Conservation (phyloP, 2,888 invertebrate species). For the Caenorhabditis angaria region DNA sequence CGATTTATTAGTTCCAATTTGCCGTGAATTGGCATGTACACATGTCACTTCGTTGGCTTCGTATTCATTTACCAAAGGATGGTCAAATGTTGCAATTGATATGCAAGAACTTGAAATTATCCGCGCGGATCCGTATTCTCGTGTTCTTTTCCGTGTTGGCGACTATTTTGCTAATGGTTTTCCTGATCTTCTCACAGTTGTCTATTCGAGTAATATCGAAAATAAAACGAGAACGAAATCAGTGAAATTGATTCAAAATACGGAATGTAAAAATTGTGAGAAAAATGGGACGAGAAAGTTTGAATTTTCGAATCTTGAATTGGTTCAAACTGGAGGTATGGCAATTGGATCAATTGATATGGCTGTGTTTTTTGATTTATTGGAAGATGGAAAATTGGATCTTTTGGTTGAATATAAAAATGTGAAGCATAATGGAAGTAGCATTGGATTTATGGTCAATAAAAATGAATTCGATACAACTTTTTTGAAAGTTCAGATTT, state of each 20-base stretch:
- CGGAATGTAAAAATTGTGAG: slow-evolving; percentile 52
- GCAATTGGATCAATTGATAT: slow-evolving; percentile 40
- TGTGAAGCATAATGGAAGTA: slow-evolving; percentile 13
- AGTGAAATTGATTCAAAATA: slow-evolving; percentile 57
- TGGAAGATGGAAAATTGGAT: slow-evolving; percentile 71
- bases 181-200: slow-evolving; percentile 63
- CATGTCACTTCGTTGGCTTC: slow-evolving; percentile 38
- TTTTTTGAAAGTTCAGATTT: slow-evolving; percentile 70
- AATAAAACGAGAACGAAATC: no score
- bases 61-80: slow-evolving; percentile 21
- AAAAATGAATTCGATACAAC: slow-evolving; percentile 70
- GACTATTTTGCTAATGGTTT: slow-evolving; percentile 68
- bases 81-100: slow-evolving; percentile 51
- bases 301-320: slow-evolving; percentile 39
- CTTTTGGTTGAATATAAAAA: slow-evolving; percentile 65
- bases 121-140: slow-evolving; percentile 32
- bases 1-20: slow-evolving; percentile 64
- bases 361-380: slow-evolving; percentile 48
- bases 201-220: slow-evolving; percentile 15
- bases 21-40: slow-evolving; percentile 49
- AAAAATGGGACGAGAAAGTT: slow-evolving; percentile 56
- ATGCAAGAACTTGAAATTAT: slow-evolving; percentile 37
- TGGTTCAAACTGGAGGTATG: slow-evolving; percentile 46
- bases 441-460: slow-evolving; percentile 42
- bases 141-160: slow-evolving; percentile 65